Evolutionary conservation across 2,888 invertebrate genomes (phyloP).

Genomic region (Scaptomyza reducta): DNA sequence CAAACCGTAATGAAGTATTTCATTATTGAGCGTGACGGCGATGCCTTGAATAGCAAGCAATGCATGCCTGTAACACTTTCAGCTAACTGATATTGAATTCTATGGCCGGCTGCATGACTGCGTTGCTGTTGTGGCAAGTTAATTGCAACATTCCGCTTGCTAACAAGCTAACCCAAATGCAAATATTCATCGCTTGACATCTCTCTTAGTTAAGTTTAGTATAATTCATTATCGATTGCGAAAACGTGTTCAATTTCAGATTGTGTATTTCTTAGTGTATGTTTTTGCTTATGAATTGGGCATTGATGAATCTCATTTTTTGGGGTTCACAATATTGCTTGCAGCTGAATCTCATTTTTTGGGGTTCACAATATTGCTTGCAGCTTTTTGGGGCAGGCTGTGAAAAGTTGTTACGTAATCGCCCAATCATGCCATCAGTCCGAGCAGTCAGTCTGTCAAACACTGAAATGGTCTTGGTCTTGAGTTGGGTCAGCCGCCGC

Average conservation of each 20-base stretch:
- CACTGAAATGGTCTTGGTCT: constrained; percentile 6
- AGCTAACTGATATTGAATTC: background rate
- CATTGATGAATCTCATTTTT: constrained; percentile 5
- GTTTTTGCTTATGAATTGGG: constrained; percentile 1
- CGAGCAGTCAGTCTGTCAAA: constrained; percentile 37
- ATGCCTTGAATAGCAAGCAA: background rate
- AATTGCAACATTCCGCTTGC: no score
- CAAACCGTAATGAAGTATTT: background rate
- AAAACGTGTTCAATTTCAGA: background rate
- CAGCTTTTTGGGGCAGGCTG: background rate
- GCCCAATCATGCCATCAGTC: constrained; percentile 67
- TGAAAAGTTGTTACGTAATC: constrained; percentile 46
- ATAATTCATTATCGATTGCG: constrained; percentile 8
- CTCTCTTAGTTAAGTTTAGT: background rate
- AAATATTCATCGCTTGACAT: no score
- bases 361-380: no score
- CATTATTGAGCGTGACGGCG: background rate
- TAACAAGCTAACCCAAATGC: no score
- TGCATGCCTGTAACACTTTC: no score
- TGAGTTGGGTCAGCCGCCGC: constrained; percentile 49
- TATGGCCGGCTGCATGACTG: background rate
- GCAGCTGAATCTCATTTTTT: background rate
- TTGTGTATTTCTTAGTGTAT: background rate
- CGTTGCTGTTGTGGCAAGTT: background rate
- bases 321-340: background rate